These are phyloP conservation scores for Temnothorax rugatulus DNA, from an alignment of 2,888 invertebrate genomes.

Conservation along the genomic window DNA sequence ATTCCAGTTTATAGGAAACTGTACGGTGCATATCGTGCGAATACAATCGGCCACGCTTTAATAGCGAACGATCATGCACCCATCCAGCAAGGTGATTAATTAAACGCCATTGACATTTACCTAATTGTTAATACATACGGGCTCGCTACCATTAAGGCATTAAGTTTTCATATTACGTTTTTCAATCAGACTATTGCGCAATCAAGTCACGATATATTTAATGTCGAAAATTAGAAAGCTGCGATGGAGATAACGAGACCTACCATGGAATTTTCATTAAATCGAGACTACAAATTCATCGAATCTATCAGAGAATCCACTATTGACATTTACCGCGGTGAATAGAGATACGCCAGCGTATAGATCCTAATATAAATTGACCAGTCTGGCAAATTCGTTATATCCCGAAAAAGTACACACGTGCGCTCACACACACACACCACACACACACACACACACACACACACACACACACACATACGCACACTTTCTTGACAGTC, in stretches of 20 bases:
- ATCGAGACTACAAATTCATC: constrained; percentile 16
- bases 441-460: neutral
- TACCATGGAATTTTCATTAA: neutral
- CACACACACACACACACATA: neutral
- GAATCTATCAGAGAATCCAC: neutral
- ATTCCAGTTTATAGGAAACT: constrained; percentile 51
- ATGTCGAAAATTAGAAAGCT: neutral
- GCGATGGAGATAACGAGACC: neutral
- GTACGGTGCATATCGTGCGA: constrained; percentile 9
- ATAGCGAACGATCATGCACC: constrained; percentile 14
- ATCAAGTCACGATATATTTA: neutral
- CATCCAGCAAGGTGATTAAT: constrained; percentile 29
- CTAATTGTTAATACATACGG: constrained; percentile 19
- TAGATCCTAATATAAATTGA: constrained; percentile 35
- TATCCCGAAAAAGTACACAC: constrained; percentile 24
- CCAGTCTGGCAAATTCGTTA: constrained; percentile 33
- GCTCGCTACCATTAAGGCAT: constrained; percentile 1
- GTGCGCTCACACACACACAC: too few relatives aligned
- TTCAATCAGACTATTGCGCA: neutral
- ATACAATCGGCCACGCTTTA: constrained; percentile 29
- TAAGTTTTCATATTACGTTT: constrained; percentile 28
- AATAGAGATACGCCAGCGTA: neutral
- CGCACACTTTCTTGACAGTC: constrained; percentile 27
- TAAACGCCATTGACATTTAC: constrained; percentile 28
- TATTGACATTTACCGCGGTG: constrained; percentile 15